A percentile compares a stretch with the other conserved stretches of the same genome.
Conservation (phyloP, 1,140 invertebrate genomes). For the Lerema accius region DNA sequence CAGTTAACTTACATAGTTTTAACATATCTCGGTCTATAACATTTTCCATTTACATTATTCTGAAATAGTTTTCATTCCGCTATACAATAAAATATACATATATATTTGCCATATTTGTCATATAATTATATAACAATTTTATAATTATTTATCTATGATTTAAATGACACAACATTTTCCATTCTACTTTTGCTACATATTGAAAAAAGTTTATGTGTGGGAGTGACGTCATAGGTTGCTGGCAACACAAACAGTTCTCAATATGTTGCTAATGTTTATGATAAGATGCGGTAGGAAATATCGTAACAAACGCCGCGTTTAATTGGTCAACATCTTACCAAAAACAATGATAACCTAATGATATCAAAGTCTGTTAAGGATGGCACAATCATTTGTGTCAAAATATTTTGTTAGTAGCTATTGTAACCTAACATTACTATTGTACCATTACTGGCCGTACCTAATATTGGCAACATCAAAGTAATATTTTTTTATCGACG, state of each 20-base stretch:
- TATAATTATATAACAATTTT: conserved; percentile 76
- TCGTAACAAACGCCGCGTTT: conserved; percentile 39
- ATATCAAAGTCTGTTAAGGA: conserved; percentile 45
- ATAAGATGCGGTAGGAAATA: conserved; percentile 45
- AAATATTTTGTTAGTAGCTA: conserved; percentile 47
- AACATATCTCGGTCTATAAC: conserved; percentile 80
- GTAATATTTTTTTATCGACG: conserved; percentile 18
- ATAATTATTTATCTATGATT: conserved; percentile 73
- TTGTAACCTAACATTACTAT: conserved; percentile 50
- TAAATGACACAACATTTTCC: conserved; percentile 78
- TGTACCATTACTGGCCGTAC: conserved; percentile 65
- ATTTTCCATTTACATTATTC: conserved; percentile 79
- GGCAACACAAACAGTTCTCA: conserved; percentile 42
- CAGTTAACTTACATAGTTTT: conserved; percentile 80
- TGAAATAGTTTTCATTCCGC: conserved; percentile 78
- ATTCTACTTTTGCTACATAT: conserved; percentile 58
- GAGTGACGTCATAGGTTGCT: conserved; percentile 6
- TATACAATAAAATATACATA: conserved; percentile 81
- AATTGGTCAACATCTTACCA: conserved; percentile 48
- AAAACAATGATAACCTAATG: conserved; percentile 40
- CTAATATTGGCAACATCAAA: conserved; percentile 63
- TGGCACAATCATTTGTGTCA: conserved; percentile 77
- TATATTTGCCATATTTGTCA: conserved; percentile 76
- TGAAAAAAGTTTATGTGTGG: conserved; percentile 44
- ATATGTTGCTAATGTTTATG: conserved; percentile 48